Conservation (phyloP, 2,113 vertebrate species). For the Cervus canadensis region DNA sequence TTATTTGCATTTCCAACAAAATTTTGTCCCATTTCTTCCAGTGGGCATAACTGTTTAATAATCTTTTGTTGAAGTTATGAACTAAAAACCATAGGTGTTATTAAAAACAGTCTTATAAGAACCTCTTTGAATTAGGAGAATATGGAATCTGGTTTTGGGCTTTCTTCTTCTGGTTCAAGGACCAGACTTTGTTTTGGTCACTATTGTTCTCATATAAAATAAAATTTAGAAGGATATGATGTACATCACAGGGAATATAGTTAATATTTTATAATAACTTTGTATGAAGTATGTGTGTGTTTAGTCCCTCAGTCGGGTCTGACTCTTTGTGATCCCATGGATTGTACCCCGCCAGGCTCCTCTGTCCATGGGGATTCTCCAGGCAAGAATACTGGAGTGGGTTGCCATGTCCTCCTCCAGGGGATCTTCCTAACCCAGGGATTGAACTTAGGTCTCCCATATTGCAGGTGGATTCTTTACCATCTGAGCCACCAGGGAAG, state of each 20-base stretch:
- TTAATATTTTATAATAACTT: background rate
- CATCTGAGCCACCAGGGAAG: background rate
- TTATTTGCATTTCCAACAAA: slow-evolving; percentile 12
- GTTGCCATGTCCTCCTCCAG: background rate
- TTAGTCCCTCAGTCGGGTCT: background rate
- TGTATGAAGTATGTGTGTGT: background rate
- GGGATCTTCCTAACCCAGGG: background rate
- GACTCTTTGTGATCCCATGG: background rate
- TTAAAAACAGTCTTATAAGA: background rate
- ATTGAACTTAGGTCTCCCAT: background rate
- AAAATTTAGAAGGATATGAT: background rate
- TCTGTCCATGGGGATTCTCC: background rate
- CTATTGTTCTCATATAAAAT: background rate
- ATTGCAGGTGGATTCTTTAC: background rate
- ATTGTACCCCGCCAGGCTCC: background rate
- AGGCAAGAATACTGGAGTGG: background rate
- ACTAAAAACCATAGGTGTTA: background rate
- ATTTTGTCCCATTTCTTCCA: background rate
- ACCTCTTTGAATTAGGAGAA: background rate
- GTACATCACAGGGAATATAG: background rate
- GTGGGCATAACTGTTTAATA: background rate
- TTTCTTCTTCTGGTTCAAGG: background rate
- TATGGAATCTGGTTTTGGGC: background rate
- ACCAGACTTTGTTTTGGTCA: background rate
- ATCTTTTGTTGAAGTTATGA: background rate